Percentiles rank a stretch among this genome's conserved stretches.
These are phyloP conservation scores for Sitobion miscanthi DNA, from an alignment of 1,140 invertebrate species.

Conservation along the genomic window DNA sequence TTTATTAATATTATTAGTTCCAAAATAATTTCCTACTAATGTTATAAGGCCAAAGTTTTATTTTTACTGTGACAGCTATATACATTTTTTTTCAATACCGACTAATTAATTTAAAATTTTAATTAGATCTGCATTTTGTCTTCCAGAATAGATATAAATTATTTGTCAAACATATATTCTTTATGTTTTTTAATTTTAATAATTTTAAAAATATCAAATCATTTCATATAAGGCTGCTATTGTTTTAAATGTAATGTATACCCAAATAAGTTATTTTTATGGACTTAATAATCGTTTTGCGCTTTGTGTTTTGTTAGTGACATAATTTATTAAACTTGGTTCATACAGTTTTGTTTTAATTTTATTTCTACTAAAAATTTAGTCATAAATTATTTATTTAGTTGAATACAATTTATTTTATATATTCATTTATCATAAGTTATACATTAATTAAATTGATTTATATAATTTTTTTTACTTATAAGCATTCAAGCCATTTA, in stretches of 20 bases:
- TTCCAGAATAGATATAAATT: conserved; percentile 2
- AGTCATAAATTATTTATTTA: conserved; percentile 10
- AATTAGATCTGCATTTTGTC: neutral
- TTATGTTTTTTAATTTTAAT: neutral
- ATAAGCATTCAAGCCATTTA: conserved; percentile 6
- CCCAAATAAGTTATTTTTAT: neutral
- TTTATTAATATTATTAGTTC: neutral
- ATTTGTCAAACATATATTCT: neutral
- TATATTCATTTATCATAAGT: neutral
- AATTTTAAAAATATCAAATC: neutral
- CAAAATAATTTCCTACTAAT: neutral
- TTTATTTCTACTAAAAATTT: neutral
- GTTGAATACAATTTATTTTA: neutral
- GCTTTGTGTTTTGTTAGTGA: neutral
- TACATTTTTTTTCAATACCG: neutral
- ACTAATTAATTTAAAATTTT: neutral
- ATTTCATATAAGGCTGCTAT: neutral
- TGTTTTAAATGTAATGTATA: neutral
- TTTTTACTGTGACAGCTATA: neutral
- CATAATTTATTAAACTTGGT: neutral
- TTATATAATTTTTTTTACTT: neutral
- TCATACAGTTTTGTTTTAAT: neutral
- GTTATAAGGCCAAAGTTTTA: neutral
- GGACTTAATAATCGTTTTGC: conserved; percentile 2
- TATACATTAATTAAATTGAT: neutral